Percentiles rank a stretch among this genome's conserved stretches.
Conservation (phyloP, 2,888 invertebrate species). For the Arenicola marina region DNA sequence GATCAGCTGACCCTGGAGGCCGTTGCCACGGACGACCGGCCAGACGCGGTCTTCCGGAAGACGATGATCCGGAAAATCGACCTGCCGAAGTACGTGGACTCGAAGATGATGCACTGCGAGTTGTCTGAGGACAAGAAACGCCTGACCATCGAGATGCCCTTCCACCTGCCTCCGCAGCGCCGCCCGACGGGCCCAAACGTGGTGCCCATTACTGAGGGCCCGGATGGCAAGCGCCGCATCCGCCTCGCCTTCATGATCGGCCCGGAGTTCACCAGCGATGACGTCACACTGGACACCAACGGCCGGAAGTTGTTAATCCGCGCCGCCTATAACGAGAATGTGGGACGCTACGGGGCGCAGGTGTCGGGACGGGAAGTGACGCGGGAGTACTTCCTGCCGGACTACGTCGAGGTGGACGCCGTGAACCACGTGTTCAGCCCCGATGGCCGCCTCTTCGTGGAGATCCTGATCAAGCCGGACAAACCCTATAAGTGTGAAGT, state of each 20-base stretch:
- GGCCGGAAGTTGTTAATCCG: slow-evolving; percentile 24
- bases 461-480: slow-evolving; percentile 31
- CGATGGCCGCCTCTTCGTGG: slow-evolving; percentile 33
- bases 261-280: slow-evolving; percentile 32
- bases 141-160: slow-evolving; percentile 38
- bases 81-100: slow-evolving; percentile 34
- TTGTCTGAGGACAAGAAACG: slow-evolving; percentile 24
- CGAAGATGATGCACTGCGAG: slow-evolving; percentile 33
- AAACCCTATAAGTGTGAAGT: slow-evolving; percentile 26
- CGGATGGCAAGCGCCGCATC: slow-evolving; percentile 29
- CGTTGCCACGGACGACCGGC: slow-evolving; percentile 28
- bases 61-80: slow-evolving; percentile 36
- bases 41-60: slow-evolving; percentile 31
- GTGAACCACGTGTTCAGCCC: slow-evolving; percentile 27
- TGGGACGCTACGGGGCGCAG: slow-evolving; percentile 31
- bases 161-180: slow-evolving; percentile 34
- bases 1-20: slow-evolving; percentile 28
- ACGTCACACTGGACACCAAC: slow-evolving; percentile 29
- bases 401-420: slow-evolving; percentile 28
- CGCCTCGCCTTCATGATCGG: slow-evolving; percentile 30
- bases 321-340: slow-evolving; percentile 30
- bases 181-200: slow-evolving; percentile 33
- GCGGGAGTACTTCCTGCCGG: slow-evolving; percentile 33
- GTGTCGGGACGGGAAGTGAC: slow-evolving; percentile 25
- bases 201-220: slow-evolving; percentile 30